Percentiles rank a stretch among this genome's conserved stretches.
Evolutionary conservation across 2,113 vertebrate species (phyloP).

Genomic region (Chlamydotis undulata): DNA sequence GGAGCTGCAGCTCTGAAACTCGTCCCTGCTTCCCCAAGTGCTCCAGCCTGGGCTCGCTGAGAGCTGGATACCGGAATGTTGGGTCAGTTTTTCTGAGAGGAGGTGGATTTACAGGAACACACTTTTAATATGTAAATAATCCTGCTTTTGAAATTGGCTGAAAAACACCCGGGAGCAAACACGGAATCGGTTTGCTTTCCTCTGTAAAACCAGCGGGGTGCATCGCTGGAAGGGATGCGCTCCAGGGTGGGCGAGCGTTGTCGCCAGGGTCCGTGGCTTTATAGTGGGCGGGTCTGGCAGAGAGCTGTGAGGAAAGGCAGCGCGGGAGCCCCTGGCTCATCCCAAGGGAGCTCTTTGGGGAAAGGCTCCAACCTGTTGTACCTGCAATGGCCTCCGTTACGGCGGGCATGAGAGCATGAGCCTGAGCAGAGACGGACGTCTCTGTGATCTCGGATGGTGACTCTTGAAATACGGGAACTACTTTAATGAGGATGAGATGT

Average conservation of each 20-base stretch:
- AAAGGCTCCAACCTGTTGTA: background rate
- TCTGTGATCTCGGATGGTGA: background rate
- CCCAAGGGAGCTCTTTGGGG: no score
- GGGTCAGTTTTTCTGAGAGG: background rate
- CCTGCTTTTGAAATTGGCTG: background rate
- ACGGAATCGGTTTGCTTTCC: fast-evolving
- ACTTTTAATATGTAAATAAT: no score
- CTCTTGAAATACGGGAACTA: background rate
- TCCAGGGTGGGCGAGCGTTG: fast-evolving
- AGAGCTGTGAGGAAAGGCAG: background rate
- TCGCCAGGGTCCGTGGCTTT: no score
- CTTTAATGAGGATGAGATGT: background rate
- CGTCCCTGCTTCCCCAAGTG: background rate
- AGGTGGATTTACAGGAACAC: background rate
- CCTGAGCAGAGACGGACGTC: fast-evolving
- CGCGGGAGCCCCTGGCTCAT: no score
- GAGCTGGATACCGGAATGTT: background rate
- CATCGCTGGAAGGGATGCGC: no score
- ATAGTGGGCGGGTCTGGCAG: no score
- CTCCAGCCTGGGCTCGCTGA: background rate
- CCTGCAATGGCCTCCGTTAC: fast-evolving
- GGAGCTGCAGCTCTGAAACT: background rate
- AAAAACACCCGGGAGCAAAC: fast-evolving
- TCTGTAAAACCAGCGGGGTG: no score
- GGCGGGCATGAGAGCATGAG: background rate